Conservation (phyloP, 2,888 invertebrate species). For the Sphecodes monilicornis region DNA sequence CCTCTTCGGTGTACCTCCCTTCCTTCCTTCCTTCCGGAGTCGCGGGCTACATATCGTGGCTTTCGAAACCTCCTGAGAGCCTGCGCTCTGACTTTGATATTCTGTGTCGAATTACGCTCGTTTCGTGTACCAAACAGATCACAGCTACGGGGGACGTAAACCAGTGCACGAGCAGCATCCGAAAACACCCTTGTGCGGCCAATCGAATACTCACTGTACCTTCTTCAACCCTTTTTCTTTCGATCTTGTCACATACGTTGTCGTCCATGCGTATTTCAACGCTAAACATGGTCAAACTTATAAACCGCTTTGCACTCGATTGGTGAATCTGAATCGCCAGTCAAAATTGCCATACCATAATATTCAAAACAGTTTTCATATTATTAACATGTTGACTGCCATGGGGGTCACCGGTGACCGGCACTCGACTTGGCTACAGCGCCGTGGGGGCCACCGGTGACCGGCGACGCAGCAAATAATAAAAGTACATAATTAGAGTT, state of each 20-base stretch:
- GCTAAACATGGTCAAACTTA: too few relatives aligned
- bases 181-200: conserved; percentile 18
- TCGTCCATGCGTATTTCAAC: not conserved
- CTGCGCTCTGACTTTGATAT: conserved; percentile 72
- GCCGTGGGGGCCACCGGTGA: too few relatives aligned
- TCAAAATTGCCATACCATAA: too few relatives aligned
- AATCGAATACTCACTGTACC: not conserved
- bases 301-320: too few relatives aligned
- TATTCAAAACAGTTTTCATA: too few relatives aligned
- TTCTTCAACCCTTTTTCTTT: not conserved
- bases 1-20: conserved; percentile 36
- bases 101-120: conserved; percentile 78
- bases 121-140: conserved; percentile 67
- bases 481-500: too few relatives aligned
- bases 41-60: conserved; percentile 75
- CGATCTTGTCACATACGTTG: not conserved
- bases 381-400: too few relatives aligned
- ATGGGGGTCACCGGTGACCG: too few relatives aligned
- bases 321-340: too few relatives aligned
- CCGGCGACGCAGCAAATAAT: too few relatives aligned
- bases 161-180: conserved; percentile 26
- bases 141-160: conserved; percentile 38
- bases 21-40: conserved; percentile 59
- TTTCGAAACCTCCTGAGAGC: conserved; percentile 75
- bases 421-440: too few relatives aligned